Conservation (phyloP, 1,140 invertebrate species). For the Microplitis demolitor region DNA sequence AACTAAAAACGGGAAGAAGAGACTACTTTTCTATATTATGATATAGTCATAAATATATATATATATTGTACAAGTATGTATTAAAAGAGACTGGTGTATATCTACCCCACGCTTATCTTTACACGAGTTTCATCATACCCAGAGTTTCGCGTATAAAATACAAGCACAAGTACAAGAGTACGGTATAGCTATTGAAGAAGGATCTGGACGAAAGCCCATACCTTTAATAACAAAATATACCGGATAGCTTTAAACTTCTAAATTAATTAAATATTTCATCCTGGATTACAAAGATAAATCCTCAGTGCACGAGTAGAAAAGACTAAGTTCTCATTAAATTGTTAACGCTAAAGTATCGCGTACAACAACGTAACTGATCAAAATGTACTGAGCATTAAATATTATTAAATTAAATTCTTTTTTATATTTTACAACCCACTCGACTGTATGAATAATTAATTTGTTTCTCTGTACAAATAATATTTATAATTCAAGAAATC, state of each 20-base stretch:
- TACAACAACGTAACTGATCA: not conserved
- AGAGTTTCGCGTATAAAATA: not conserved
- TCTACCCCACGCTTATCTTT: not conserved
- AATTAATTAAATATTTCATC: slow-evolving; percentile 19
- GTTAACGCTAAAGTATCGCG: not conserved
- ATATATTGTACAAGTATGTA: too few species aligned
- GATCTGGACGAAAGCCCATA: not conserved
- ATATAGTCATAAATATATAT: too few species aligned
- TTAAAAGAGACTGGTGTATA: too few species aligned
- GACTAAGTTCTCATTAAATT: not conserved
- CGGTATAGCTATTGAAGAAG: not conserved
- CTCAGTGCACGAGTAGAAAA: not conserved
- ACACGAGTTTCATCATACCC: not conserved
- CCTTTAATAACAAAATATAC: slow-evolving; percentile 8
- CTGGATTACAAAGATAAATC: slow-evolving; percentile 5
- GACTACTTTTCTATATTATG: too few species aligned
- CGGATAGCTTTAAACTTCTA: slow-evolving; percentile 1
- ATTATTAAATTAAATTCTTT: not conserved
- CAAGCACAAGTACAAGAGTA: not conserved
- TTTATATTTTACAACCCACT: not conserved
- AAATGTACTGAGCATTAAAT: not conserved
- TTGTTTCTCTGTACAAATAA: too few species aligned
- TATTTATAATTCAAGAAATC: too few species aligned
- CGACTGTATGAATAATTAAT: too few species aligned
- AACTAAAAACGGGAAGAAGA: too few species aligned